A percentile compares a stretch with the other conserved stretches of the same genome.
phyloP scores from a whole-genome alignment of 2,797 vertebrate species.

The Ciconia nigra region DNA sequence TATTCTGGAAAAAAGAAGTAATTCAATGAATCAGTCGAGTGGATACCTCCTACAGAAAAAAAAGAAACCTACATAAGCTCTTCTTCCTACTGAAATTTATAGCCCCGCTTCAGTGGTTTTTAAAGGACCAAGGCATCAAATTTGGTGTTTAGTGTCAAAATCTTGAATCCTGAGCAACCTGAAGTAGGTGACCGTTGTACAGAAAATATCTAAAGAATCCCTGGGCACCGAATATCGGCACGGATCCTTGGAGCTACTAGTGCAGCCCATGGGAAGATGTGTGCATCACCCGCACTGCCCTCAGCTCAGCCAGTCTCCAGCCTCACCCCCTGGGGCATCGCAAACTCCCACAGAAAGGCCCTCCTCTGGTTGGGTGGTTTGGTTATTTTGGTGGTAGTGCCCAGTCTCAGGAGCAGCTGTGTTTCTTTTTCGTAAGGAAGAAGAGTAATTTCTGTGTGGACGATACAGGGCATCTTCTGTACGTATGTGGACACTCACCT shows the following conservation, averaged over 20 bases:
- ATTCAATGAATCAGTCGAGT: neutral
- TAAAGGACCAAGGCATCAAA: neutral
- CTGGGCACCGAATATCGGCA: neutral
- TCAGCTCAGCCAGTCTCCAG: neutral
- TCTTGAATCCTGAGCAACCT: neutral
- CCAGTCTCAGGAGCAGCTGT: neutral
- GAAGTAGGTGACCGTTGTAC: neutral
- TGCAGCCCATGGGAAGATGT: neutral
- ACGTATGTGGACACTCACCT: neutral
- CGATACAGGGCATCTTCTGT: rapidly evolving
- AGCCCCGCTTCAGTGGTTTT: neutral
- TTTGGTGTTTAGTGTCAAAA: neutral
- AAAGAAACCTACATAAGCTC: neutral
- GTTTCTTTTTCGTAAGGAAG: neutral
- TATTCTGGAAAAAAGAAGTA: neutral
- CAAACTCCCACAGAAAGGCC: neutral
- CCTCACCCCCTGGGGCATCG: rapidly evolving
- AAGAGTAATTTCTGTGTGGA: neutral
- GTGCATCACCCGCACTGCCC: neutral
- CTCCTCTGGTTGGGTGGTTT: neutral
- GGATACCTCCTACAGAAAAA: neutral
- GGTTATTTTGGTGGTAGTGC: neutral
- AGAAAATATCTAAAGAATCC: neutral
- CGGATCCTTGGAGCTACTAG: neutral
- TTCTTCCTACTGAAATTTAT: neutral